Evolutionary conservation across 2,888 invertebrate species (phyloP).

Genomic region (Phengaris arion): DNA sequence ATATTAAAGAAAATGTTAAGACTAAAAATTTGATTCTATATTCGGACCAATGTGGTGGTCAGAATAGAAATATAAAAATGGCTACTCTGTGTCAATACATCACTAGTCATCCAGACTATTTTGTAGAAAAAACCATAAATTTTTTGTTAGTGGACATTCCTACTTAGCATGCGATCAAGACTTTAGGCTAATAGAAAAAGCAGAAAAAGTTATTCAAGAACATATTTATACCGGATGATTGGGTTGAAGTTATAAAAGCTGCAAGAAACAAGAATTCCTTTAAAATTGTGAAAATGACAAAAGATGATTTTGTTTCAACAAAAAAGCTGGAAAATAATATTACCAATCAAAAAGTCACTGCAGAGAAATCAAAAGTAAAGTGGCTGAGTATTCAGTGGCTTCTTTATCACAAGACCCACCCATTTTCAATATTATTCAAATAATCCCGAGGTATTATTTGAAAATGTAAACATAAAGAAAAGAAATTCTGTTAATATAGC

Average conservation of each 20-base stretch:
- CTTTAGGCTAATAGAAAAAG: slow-evolving; percentile 35
- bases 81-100: no score
- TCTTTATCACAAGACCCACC: slow-evolving; percentile 31
- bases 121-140: slow-evolving; percentile 40
- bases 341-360: slow-evolving; percentile 38
- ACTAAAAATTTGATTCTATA: no score
- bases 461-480: slow-evolving; percentile 38
- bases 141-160: slow-evolving; percentile 43
- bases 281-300: slow-evolving; percentile 38
- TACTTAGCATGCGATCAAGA: slow-evolving; percentile 41
- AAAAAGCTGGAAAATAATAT: slow-evolving; percentile 40
- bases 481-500: slow-evolving; percentile 31
- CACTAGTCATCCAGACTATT: slow-evolving; percentile 35
- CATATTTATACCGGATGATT: slow-evolving; percentile 40
- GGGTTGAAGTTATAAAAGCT: slow-evolving; percentile 40
- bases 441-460: slow-evolving; percentile 37
- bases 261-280: slow-evolving; percentile 39
- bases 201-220: slow-evolving; percentile 40
- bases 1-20: no score
- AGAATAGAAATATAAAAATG: no score
- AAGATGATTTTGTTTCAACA: slow-evolving; percentile 35
- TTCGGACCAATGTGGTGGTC: no score
- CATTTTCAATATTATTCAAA: slow-evolving; percentile 36
- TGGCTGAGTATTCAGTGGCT: slow-evolving; percentile 39
- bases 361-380: slow-evolving; percentile 37